phyloP scores from a whole-genome alignment of 23 tunicate species.

The Pegea sp. region DNA sequence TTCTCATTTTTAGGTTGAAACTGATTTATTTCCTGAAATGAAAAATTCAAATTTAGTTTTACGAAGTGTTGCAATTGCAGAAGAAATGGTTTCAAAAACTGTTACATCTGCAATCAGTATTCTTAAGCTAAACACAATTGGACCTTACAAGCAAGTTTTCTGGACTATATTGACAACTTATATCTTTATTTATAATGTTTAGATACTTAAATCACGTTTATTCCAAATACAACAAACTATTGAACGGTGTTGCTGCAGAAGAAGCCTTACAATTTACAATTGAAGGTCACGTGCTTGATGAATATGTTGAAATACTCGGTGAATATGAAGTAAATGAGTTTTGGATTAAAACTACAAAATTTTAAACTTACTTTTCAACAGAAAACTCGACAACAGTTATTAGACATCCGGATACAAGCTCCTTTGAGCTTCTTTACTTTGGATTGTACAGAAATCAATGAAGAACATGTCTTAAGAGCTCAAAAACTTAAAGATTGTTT shows the following conservation, averaged over 20 bases:
- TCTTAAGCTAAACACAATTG: constrained; percentile 40
- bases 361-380: constrained; percentile 4
- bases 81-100: constrained; percentile 33
- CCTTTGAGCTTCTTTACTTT: constrained; percentile 65
- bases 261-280: constrained; percentile 50
- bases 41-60: constrained; percentile 29
- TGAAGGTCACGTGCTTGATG: constrained; percentile 41
- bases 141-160: constrained; percentile 61
- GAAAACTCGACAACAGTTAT: constrained; percentile 32
- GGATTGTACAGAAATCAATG: constrained; percentile 58
- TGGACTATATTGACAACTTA: background rate
- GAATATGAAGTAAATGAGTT: constrained; percentile 36
- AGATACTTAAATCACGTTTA: constrained; percentile 27
- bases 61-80: constrained; percentile 34
- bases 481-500: constrained; percentile 53
- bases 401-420: constrained; percentile 19
- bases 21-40: constrained; percentile 73
- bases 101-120: constrained; percentile 34
- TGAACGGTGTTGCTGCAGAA: constrained; percentile 43
- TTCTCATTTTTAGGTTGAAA: constrained; percentile 41
- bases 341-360: no score
- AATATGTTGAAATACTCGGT: constrained; percentile 20
- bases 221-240: constrained; percentile 36
- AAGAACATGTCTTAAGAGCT: constrained; percentile 39
- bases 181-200: background rate